Base-by-base conservation (phyloP, 1,140 invertebrate genomes). In the Procambarus clarkii region DNA sequence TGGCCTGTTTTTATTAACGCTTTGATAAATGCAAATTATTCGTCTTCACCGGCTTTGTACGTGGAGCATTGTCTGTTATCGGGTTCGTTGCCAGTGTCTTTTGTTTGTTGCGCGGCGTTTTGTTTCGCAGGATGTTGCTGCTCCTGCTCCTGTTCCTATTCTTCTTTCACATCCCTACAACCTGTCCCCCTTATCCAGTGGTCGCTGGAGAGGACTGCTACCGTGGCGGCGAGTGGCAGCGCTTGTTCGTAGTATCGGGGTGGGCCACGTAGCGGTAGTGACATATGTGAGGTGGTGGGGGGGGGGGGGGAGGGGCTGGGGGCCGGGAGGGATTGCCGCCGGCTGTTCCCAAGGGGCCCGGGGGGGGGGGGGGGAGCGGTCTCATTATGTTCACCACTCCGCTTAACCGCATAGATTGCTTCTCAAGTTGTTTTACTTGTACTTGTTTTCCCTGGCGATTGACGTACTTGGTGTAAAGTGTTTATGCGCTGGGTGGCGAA, bases 201-300 rank as follows among this genome's bases (percentile, higher is more conserved):
- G 54, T 84, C n/a, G 58, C 34, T 84, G 11, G 15, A 21, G 60
- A 15, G n/a, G 34, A 45, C 24, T 8, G 34, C 45, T 44, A 45
- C 21, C 82, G 58, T 54, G 44, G 60, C 18, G 18, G 44, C n/a
- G 44, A 50, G 46, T 81, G 69, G 46, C 48, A 85, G 69, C 50
- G 15, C n/a, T 11, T 48, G 79, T 81, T 81, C 69, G 46, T 45
- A 44, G 5, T 74, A 85, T 8, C 83, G 83, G 69, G 83, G 83
- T 85, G 44, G 60, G 83, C 46, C n/a, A 48, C 48, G 64, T 85
- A 85, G 83, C 83, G 83, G 83, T 85, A 85, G 83, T 85, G 83
- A 85, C 83, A 85, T 85, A 85, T 85, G 83, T 74, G 83, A 85
- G 83, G 83, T 74, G 83, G 69, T 64, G 83, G 83, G 0, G 82